These are phyloP conservation scores for Anser cygnoides DNA, from an alignment of 2,113 vertebrate genomes.

Conservation along the genomic window DNA sequence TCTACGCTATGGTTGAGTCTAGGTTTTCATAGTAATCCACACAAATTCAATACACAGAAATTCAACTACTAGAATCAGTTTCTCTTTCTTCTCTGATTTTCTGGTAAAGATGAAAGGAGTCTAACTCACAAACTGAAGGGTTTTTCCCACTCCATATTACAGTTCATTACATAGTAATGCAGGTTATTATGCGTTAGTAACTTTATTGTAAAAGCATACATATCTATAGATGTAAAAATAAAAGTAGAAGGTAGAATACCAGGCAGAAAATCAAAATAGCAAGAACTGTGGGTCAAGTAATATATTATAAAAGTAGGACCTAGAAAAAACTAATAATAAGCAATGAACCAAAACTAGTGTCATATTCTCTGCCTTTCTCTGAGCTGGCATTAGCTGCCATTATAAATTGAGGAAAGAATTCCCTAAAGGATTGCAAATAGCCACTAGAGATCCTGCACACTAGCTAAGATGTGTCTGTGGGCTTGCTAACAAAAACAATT, in stretches of 20 bases:
- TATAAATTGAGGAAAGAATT: constrained; percentile 76
- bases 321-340: constrained; percentile 41
- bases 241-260: neutral
- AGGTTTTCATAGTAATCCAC: neutral
- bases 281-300: neutral
- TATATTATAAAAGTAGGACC: neutral
- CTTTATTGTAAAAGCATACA: fast-evolving
- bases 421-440: constrained; percentile 75
- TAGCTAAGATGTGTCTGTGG: constrained; percentile 70
- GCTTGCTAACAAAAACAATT: constrained; percentile 77
- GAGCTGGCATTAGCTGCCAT: constrained; percentile 62
- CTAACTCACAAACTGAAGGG: neutral
- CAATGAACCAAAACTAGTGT: constrained; percentile 55
- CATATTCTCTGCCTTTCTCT: constrained; percentile 52
- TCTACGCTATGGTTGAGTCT: neutral
- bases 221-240: neutral
- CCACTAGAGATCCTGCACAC: constrained; percentile 69
- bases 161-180: neutral
- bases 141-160: neutral
- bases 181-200: neutral
- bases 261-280: neutral
- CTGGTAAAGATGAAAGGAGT: neutral
- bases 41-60: neutral
- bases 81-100: neutral
- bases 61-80: neutral